phyloP scores from a whole-genome alignment of 1,140 invertebrate genomes.

The Pseudomyrmex gracilis region DNA sequence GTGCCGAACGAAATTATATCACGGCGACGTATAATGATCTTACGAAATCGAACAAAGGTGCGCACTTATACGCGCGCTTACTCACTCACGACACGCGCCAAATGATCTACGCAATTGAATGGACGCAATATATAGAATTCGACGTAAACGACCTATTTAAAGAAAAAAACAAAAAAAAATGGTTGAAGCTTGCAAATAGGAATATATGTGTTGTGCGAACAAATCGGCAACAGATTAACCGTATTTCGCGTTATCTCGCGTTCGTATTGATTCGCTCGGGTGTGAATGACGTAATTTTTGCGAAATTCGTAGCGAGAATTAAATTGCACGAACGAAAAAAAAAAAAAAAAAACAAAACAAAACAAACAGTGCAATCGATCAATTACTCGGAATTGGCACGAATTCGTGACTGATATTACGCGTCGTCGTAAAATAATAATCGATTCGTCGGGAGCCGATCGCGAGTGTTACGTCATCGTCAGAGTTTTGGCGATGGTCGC shows the following conservation, averaged over 20 bases:
- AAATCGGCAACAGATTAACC: slow-evolving; percentile 41
- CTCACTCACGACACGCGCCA: slow-evolving; percentile 13
- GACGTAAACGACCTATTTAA: slow-evolving; percentile 48
- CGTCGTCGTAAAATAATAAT: neutral
- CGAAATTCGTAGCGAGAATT: neutral
- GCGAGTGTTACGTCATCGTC: neutral
- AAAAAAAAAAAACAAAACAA: too few relatives aligned
- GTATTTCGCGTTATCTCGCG: slow-evolving; percentile 3
- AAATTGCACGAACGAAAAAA: neutral
- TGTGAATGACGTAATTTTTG: slow-evolving; percentile 20
- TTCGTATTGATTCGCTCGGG: neutral
- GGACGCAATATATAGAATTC: neutral
- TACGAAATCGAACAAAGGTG: slow-evolving; percentile 9
- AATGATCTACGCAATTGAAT: neutral
- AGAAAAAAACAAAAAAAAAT: too few relatives aligned
- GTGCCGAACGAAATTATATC: slow-evolving; percentile 18
- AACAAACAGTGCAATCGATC: slow-evolving; percentile 30
- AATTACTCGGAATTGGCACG: slow-evolving; percentile 20
- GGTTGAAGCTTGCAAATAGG: too few relatives aligned
- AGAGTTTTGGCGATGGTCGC: neutral
- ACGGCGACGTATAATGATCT: neutral
- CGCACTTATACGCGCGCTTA: too few relatives aligned
- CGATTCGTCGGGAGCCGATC: neutral
- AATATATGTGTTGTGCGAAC: slow-evolving; percentile 26
- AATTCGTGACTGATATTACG: slow-evolving; percentile 14